Evolutionary conservation across 2,888 invertebrate genomes (phyloP).

Genomic region (Ceratothoa steindachneri): DNA sequence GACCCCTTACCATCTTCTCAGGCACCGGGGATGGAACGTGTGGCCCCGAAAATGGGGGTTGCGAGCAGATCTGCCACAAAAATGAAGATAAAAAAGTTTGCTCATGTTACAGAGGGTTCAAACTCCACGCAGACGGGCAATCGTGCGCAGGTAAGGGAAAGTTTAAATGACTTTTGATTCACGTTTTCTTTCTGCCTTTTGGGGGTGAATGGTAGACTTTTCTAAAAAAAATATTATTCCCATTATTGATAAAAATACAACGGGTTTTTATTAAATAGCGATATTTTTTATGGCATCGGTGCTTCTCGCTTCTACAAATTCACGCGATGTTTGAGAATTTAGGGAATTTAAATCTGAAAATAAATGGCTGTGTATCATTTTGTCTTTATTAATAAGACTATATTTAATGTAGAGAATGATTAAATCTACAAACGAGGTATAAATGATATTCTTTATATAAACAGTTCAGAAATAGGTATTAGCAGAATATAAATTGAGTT

Average conservation of each 20-base stretch:
- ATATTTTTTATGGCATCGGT: too few species aligned
- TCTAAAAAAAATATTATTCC: background rate
- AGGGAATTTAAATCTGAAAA: too few species aligned
- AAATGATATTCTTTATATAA: too few species aligned
- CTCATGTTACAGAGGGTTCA: conserved; percentile 46
- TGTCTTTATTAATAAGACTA: too few species aligned
- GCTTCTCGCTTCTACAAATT: too few species aligned
- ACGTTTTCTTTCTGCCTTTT: background rate
- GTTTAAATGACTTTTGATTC: background rate
- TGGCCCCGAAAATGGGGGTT: conserved; percentile 43
- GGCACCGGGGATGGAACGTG: conserved; percentile 21
- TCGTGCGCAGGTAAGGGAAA: conserved; percentile 36
- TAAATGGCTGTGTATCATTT: too few species aligned
- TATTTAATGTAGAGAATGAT: too few species aligned
- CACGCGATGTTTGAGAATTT: too few species aligned
- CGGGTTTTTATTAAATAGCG: too few species aligned
- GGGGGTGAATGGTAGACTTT: background rate
- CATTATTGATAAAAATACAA: background rate
- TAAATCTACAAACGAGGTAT: too few species aligned
- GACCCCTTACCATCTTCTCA: background rate
- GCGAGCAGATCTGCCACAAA: conserved; percentile 42
- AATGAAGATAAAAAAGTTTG: conserved; percentile 20
- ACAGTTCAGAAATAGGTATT: too few species aligned
- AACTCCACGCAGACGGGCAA: conserved; percentile 20
- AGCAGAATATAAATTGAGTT: too few species aligned